Evolutionary conservation across 2,888 invertebrate species (phyloP).

Genomic region (Dorcus hopei): DNA sequence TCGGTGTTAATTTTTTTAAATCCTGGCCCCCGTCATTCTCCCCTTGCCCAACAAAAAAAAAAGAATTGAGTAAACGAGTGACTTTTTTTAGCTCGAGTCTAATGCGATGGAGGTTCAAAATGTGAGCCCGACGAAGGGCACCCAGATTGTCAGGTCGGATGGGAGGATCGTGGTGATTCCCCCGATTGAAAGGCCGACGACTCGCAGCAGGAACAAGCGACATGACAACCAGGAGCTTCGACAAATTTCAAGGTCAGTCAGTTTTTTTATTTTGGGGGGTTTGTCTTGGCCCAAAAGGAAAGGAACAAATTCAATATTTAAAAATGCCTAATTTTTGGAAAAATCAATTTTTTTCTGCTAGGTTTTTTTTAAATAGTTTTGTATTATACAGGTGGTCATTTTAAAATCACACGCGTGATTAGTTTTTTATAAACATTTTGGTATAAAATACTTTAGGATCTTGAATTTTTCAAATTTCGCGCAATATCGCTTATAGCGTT

Average conservation of each 20-base stretch:
- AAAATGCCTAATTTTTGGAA: not conserved
- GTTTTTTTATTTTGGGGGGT: slow-evolving; percentile 2
- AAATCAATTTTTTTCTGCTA: not conserved
- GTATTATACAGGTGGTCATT: too few species aligned
- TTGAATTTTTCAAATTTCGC: not conserved
- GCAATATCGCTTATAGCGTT: not conserved
- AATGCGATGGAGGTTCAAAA: slow-evolving; percentile 2
- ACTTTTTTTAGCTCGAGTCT: slow-evolving; percentile 9
- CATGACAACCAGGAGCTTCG: slow-evolving; percentile 17
- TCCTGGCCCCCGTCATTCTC: not conserved
- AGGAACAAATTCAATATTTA: not conserved
- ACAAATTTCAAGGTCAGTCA: slow-evolving; percentile 31
- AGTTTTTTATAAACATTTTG: too few species aligned
- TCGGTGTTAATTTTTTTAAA: slow-evolving; percentile 10
- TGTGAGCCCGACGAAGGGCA: slow-evolving; percentile 6
- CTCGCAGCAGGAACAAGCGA: slow-evolving; percentile 64
- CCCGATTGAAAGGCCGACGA: slow-evolving; percentile 80
- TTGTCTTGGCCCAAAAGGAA: not conserved
- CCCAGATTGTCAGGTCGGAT: slow-evolving; percentile 71
- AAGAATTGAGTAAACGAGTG: too few species aligned
- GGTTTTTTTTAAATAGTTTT: too few species aligned
- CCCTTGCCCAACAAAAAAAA: not conserved
- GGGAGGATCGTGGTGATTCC: slow-evolving; percentile 75
- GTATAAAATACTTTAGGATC: too few species aligned
- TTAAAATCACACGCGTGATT: too few species aligned